Conservation (phyloP, 2,797 vertebrate genomes). For the Manis pentadactyla region DNA sequence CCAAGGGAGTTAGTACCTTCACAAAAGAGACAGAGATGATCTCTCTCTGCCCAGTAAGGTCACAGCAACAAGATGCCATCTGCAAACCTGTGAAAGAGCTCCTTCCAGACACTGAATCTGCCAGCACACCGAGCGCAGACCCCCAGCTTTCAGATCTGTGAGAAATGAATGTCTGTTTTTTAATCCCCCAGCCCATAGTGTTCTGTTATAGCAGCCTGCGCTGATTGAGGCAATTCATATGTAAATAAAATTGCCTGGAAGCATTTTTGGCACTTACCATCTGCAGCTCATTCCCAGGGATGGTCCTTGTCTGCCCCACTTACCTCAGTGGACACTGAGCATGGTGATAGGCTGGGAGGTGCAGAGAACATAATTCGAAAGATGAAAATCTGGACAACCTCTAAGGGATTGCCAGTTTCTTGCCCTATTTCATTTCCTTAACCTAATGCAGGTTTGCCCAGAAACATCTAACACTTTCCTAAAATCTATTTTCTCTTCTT, state of each 20-base stretch:
- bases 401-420: not conserved
- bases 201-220: not conserved
- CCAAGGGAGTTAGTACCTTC: not conserved
- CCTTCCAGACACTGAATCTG: not conserved
- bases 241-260: not conserved
- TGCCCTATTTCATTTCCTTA: not conserved
- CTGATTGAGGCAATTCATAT: not conserved
- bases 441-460: not conserved
- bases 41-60: not conserved
- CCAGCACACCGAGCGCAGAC: not conserved
- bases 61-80: not conserved
- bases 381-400: not conserved
- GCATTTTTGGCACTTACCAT: not conserved
- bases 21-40: not conserved
- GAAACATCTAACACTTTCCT: not conserved
- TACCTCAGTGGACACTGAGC: not conserved
- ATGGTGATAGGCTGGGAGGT: not conserved
- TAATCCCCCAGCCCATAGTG: not conserved
- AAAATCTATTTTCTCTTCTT: not conserved
- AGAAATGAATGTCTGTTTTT: not conserved
- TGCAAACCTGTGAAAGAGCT: no score
- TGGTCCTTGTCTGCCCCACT: not conserved
- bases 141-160: not conserved
- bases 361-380: not conserved
- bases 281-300: not conserved